Conservation (phyloP, 2,888 invertebrate species). For the Octonoba sinensis region DNA sequence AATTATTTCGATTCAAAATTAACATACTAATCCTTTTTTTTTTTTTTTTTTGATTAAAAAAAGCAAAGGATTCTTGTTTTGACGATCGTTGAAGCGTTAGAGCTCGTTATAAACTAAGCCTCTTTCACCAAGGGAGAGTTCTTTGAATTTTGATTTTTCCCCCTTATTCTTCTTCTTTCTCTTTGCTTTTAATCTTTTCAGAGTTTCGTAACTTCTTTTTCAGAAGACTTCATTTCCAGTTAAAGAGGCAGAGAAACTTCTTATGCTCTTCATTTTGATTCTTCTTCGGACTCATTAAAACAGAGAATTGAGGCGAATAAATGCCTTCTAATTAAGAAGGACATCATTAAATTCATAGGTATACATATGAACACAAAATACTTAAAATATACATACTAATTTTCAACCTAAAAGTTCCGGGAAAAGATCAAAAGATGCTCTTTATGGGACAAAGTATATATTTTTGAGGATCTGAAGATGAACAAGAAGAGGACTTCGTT, state of each 20-base stretch:
- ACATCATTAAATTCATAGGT: constrained; percentile 39
- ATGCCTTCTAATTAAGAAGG: constrained; percentile 24
- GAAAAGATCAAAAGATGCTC: too few species aligned
- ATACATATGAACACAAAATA: background rate
- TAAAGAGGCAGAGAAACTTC: constrained; percentile 4
- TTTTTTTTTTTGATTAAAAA: constrained; percentile 15
- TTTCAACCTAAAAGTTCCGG: too few species aligned
- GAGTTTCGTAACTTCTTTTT: constrained; percentile 21
- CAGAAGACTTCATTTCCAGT: constrained; percentile 5
- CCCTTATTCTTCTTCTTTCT: background rate
- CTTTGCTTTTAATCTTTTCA: constrained; percentile 18
- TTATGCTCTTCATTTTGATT: background rate
- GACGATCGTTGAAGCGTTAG: constrained; percentile 24
- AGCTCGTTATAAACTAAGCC: constrained; percentile 40
- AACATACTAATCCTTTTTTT: constrained; percentile 41
- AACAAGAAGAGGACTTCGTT: too few species aligned
- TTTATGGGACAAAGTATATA: too few species aligned
- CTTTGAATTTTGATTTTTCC: background rate
- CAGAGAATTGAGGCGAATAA: constrained; percentile 2
- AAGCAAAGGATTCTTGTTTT: constrained; percentile 20
- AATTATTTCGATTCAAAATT: constrained; percentile 44
- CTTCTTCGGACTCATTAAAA: constrained; percentile 14
- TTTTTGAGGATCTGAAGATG: too few species aligned
- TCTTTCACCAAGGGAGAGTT: constrained; percentile 4
- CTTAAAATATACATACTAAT: too few species aligned